Evolutionary conservation across 1,140 invertebrate genomes (phyloP).

Genomic region (Asbolus verrucosus): DNA sequence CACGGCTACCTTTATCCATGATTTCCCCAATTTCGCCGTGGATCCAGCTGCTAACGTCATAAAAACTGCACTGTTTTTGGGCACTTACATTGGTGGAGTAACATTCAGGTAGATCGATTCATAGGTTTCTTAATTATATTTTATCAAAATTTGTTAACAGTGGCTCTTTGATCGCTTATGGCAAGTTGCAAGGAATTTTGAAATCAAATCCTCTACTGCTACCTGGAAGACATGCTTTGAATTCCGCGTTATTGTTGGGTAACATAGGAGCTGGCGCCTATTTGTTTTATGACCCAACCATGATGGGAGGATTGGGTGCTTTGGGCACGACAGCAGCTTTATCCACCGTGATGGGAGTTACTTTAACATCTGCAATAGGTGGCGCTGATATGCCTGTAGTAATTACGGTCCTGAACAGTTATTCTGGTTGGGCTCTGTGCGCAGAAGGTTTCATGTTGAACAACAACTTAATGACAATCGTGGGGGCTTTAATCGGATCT

Average conservation of each 20-base stretch:
- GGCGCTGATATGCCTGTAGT: constrained; percentile 95
- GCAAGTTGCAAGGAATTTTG: constrained; percentile 88
- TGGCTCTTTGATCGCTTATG: constrained; percentile 90
- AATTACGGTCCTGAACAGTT: constrained; percentile 91
- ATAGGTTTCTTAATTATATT: too few species aligned
- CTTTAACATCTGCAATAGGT: constrained; percentile 89
- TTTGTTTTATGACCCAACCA: constrained; percentile 75
- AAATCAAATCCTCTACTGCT: constrained; percentile 83
- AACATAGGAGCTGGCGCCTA: constrained; percentile 80
- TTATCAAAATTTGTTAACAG: constrained; percentile 66
- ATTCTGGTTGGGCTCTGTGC: constrained; percentile 85
- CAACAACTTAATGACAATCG: constrained; percentile 92
- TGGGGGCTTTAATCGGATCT: constrained; percentile 90
- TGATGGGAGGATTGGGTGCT: constrained; percentile 75
- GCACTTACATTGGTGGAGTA: constrained; percentile 91
- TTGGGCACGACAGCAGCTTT: constrained; percentile 80
- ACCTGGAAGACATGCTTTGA: constrained; percentile 86
- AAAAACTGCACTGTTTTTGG: constrained; percentile 88
- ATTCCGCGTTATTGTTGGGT: constrained; percentile 75
- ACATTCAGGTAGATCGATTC: constrained; percentile 76
- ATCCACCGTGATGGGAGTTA: constrained; percentile 85
- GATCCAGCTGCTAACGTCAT: constrained; percentile 88
- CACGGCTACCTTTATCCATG: constrained; percentile 85
- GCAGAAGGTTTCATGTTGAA: constrained; percentile 95
- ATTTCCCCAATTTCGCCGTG: constrained; percentile 84